Percentiles rank a stretch among this genome's conserved stretches.
These are phyloP conservation scores for Karalla daura DNA, from an alignment of 2,797 vertebrate species.

Conservation along the genomic window DNA sequence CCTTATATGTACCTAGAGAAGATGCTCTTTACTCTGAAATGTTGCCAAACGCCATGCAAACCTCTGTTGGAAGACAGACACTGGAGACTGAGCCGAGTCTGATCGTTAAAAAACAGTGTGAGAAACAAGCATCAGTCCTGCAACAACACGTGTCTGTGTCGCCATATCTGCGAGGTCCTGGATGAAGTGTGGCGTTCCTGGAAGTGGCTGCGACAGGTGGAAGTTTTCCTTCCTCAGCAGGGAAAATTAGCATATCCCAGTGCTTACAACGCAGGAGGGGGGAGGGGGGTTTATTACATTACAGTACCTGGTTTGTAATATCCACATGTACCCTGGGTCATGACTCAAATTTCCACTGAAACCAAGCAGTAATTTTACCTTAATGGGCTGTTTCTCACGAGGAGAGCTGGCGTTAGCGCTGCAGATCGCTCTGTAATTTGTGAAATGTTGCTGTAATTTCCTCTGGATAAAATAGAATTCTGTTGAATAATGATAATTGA, in stretches of 20 bases:
- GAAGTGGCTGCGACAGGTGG: not conserved
- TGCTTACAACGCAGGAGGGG: not conserved
- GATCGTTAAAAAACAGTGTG: not conserved
- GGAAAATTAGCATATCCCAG: not conserved
- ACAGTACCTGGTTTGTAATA: constrained; percentile 5
- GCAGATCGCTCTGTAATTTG: constrained; percentile 12
- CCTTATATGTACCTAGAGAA: not conserved
- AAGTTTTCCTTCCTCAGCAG: not conserved
- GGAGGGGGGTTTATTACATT: not conserved
- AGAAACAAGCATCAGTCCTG: constrained; percentile 26
- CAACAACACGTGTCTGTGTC: constrained; percentile 2
- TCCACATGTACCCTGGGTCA: not conserved
- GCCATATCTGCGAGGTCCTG: not conserved
- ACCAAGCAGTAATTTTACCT: not conserved
- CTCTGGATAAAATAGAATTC: not conserved
- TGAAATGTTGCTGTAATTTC: not conserved
- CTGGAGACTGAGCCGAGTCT: not conserved
- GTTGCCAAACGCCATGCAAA: not conserved
- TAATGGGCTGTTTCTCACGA: not conserved
- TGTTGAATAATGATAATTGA: no score
- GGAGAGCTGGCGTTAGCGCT: not conserved
- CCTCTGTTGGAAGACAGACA: not conserved
- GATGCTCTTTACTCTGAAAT: not conserved
- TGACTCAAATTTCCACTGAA: constrained; percentile 17
- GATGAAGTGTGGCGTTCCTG: not conserved